phyloP scores from a whole-genome alignment of 2,888 invertebrate species.

The Cataglyphis livida region DNA sequence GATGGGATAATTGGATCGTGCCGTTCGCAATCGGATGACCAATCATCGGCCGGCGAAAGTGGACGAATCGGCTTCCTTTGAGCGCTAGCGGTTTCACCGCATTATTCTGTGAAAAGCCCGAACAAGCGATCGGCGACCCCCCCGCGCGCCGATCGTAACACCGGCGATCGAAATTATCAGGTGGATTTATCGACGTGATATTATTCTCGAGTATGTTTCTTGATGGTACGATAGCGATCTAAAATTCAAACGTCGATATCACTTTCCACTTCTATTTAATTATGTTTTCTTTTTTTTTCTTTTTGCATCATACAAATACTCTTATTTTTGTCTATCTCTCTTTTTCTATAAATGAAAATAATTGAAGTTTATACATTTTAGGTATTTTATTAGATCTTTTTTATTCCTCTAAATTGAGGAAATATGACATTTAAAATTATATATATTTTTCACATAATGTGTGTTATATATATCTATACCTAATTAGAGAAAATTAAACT shows the following conservation, averaged over 20 bases:
- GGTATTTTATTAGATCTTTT: not conserved
- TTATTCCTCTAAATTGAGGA: not conserved
- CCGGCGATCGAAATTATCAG: slow-evolving; percentile 15
- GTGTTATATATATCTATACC: no score
- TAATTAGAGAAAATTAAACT: not conserved
- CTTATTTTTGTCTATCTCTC: not conserved
- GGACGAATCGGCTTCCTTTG: slow-evolving; percentile 56
- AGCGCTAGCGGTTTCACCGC: slow-evolving; percentile 34
- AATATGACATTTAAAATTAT: not conserved
- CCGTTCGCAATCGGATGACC: slow-evolving; percentile 48
- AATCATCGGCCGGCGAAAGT: slow-evolving; percentile 58
- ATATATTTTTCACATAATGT: no score
- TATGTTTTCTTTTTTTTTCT: not conserved
- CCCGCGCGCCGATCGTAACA: slow-evolving; percentile 1
- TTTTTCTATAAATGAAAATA: not conserved
- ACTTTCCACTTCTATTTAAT: not conserved
- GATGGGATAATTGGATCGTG: slow-evolving; percentile 62
- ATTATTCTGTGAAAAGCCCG: not conserved
- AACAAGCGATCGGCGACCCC: slow-evolving; percentile 41
- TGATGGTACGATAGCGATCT: not conserved
- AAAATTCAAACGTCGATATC: not conserved
- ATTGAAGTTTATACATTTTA: not conserved
- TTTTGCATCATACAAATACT: not conserved
- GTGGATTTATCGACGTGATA: slow-evolving; percentile 27
- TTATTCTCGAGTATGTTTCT: not conserved